Base-by-base conservation (phyloP, 1,140 invertebrate genomes). In the Pomphorhynchus laevis region DNA sequence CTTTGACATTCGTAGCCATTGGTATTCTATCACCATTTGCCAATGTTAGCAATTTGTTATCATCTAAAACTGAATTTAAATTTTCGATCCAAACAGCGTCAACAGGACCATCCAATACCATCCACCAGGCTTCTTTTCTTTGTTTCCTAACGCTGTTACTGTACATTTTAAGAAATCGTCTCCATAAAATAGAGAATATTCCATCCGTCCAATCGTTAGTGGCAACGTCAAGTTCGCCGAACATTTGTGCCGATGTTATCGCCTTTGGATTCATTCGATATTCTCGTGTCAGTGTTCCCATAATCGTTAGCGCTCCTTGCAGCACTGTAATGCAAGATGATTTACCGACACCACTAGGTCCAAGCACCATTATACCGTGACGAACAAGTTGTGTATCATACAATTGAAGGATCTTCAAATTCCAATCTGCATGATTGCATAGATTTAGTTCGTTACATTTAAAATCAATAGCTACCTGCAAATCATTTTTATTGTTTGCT, bases 151-250 rank as follows among this genome's bases (percentile, higher is more conserved):
- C 12, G n/a, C 16, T 43, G 24, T 17, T 41, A 71, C 68, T 67
- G 54, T 80, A 84, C 1, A 71, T 54, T 57, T 75, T 77, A 0
- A 82, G 59, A 0, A 79, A 84, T 59, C 80, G 76, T 32, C 79
- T 63, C 80, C 79, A 91, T 0, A 91, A 57, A 1, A 79, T 76
- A 5, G 77, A 84, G 56, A 91, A 91, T 46, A 91, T 84, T 2
- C 80, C 80, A 55, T 91, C 79, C 0, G 77, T 86, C 80, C 80
- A 91, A 51, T 91, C 80, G 53, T 91, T 89, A 0, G 80, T 91
- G 2, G 79, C 79, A 0, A 84, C 77, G 52, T 89, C 79, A 17
- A 86, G 60, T 33, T 74, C 63, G 0, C 80, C 80, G 59, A 91
- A 91, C 80, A 91, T 91, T 63, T 91, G 79, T 4, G 76, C 68